A percentile compares a stretch with the other conserved stretches of the same genome.
Evolutionary conservation across 2,113 vertebrate genomes (phyloP).

Genomic region (Vimba vimba): DNA sequence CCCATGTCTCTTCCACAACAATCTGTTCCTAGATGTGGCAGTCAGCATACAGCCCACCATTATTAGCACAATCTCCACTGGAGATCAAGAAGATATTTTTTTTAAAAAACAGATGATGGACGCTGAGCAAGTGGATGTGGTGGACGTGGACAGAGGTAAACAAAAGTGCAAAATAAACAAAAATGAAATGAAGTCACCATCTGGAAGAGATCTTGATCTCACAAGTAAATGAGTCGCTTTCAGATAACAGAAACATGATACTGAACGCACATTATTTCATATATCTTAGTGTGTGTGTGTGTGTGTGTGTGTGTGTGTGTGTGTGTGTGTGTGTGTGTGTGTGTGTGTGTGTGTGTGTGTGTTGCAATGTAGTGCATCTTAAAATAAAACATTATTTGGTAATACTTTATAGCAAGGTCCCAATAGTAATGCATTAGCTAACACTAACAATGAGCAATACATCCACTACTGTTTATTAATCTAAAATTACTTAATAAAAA

Average conservation of each 20-base stretch:
- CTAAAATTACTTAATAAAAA: too few relatives aligned
- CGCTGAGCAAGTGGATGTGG: background rate
- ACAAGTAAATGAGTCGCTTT: background rate
- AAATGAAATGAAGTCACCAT: background rate
- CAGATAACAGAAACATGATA: too few relatives aligned
- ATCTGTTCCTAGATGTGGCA: slow-evolving; percentile 17
- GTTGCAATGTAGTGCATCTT: too few relatives aligned
- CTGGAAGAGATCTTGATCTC: background rate
- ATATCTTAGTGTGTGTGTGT: too few relatives aligned
- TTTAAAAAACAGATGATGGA: background rate
- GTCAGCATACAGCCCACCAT: background rate
- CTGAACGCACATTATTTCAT: too few relatives aligned
- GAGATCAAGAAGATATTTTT: slow-evolving; percentile 1
- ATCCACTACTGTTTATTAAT: too few relatives aligned
- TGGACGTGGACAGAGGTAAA: slow-evolving; percentile 8
- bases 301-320: too few relatives aligned
- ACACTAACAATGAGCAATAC: background rate
- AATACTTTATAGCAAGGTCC: too few relatives aligned
- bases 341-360: too few relatives aligned
- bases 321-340: too few relatives aligned
- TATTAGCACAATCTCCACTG: background rate
- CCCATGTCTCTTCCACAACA: slow-evolving; percentile 26
- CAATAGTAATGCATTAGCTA: background rate
- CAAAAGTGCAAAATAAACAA: background rate
- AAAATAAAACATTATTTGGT: too few relatives aligned